Percentiles rank a stretch among this genome's conserved stretches.
phyloP scores from a whole-genome alignment of 2,888 invertebrate genomes.

The Drosophila hamatofila region DNA sequence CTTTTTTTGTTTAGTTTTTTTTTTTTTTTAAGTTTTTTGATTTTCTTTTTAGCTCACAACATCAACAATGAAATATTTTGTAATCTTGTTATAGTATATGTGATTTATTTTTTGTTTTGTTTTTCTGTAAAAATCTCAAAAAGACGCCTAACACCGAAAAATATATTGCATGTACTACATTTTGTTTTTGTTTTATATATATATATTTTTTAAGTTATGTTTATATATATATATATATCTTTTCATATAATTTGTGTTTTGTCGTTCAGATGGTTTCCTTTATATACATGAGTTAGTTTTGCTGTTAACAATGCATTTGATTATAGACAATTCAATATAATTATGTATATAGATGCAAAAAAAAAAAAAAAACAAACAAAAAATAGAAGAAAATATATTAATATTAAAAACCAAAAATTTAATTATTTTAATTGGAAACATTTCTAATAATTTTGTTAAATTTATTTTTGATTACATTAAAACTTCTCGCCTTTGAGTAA shows the following conservation, averaged over 20 bases:
- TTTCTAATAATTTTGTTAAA: slow-evolving; percentile 24
- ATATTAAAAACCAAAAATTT: slow-evolving; percentile 12
- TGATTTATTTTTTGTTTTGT: slow-evolving; percentile 39
- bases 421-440: not conserved
- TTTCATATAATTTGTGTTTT: slow-evolving; percentile 32
- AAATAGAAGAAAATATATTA: not conserved
- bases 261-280: slow-evolving; percentile 51
- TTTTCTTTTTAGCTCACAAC: slow-evolving; percentile 80
- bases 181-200: slow-evolving; percentile 20
- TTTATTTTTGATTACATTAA: slow-evolving; percentile 37
- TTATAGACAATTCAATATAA: slow-evolving; percentile 43
- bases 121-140: slow-evolving; percentile 83
- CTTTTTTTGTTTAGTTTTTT: slow-evolving; percentile 37
- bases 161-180: slow-evolving; percentile 82
- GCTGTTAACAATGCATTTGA: slow-evolving; percentile 76
- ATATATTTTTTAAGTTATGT: slow-evolving; percentile 34
- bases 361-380: not conserved
- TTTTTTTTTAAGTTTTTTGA: slow-evolving; percentile 2
- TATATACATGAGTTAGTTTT: slow-evolving; percentile 82
- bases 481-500: slow-evolving; percentile 8
- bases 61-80: slow-evolving; percentile 84
- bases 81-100: slow-evolving; percentile 38
- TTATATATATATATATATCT: slow-evolving; percentile 17
- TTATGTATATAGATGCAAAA: not conserved
- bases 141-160: slow-evolving; percentile 86